Conservation (phyloP, 2,113 vertebrate genomes). For the Pontoporia blainvillei region DNA sequence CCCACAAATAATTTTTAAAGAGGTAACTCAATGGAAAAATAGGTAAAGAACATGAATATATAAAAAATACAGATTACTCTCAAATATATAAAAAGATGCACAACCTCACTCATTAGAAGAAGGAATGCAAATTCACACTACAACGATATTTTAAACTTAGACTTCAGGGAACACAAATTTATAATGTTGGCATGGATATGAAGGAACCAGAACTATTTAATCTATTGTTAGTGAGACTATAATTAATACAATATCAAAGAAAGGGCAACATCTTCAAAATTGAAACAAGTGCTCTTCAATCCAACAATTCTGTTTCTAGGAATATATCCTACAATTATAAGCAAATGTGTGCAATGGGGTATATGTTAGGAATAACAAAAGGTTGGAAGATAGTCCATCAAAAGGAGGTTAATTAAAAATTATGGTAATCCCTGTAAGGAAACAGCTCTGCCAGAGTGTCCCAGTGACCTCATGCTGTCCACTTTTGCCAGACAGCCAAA, state of each 20-base stretch:
- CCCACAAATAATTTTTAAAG: background rate
- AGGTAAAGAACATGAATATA: background rate
- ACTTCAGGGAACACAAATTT: background rate
- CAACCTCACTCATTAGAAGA: background rate
- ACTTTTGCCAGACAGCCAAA: background rate
- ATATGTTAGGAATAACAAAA: background rate
- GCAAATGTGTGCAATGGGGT: background rate
- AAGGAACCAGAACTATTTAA: background rate
- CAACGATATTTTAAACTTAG: background rate
- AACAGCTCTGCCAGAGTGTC: background rate
- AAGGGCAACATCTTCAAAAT: background rate
- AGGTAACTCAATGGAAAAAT: background rate
- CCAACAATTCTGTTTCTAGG: background rate
- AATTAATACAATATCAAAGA: background rate
- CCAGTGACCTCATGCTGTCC: rapidly evolving
- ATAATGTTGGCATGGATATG: no score
- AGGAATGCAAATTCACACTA: background rate
- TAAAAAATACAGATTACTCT: background rate
- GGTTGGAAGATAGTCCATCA: background rate
- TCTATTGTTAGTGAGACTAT: background rate
- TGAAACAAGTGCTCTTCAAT: background rate
- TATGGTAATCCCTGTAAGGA: rapidly evolving
- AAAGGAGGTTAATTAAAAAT: background rate
- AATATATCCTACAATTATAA: background rate
- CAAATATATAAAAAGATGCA: background rate